Percentiles rank a stretch among this genome's conserved stretches.
These are phyloP conservation scores for Collichthys lucidus DNA, from an alignment of 2,113 vertebrate genomes.

Conservation along the genomic window DNA sequence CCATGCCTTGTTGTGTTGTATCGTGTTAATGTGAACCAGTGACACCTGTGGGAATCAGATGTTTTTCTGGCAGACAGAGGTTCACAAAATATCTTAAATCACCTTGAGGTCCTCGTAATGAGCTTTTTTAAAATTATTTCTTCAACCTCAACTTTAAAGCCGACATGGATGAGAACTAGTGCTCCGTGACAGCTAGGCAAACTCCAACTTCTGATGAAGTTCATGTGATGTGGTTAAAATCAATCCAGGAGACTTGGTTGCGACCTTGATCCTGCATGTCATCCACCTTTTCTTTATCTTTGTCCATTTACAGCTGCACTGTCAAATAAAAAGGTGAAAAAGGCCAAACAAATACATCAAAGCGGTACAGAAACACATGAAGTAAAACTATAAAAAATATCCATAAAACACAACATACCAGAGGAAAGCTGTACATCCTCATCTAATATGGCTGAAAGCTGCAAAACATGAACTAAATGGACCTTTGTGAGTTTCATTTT, in stretches of 20 bases:
- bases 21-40: not conserved
- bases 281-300: too few species aligned
- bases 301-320: too few species aligned
- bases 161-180: not conserved
- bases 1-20: not conserved
- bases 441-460: not conserved
- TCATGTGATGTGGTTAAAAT: not conserved
- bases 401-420: not conserved
- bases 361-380: not conserved
- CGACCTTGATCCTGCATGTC: too few species aligned
- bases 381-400: not conserved
- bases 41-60: slow-evolving; percentile 5
- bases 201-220: not conserved
- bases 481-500: not conserved
- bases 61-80: not conserved
- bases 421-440: not conserved
- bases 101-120: not conserved
- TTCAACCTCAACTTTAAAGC: not conserved
- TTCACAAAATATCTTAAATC: not conserved
- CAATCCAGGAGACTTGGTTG: too few species aligned
- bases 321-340: not conserved
- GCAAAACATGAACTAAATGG: not conserved
- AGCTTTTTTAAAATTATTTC: not conserved
- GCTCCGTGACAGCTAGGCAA: too few species aligned
- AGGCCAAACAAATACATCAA: not conserved